Base-by-base conservation (phyloP, 1,140 invertebrate genomes). In the Diorhabda sublineata region DNA sequence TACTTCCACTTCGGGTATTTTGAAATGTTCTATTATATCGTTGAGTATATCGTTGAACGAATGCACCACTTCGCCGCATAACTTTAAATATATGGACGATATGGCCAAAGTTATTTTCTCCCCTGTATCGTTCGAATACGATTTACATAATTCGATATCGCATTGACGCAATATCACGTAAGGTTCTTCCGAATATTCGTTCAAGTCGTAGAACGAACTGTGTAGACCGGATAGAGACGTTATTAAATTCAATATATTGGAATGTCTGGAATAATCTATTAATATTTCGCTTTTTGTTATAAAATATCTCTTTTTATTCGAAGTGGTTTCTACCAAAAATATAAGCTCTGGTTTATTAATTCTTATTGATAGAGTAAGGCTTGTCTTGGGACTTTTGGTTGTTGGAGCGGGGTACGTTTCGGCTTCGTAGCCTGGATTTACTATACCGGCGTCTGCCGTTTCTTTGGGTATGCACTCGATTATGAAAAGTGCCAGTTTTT, bases 341-440 rank as follows among this genome's bases (percentile, higher is more conserved):
- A 94, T 89, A 43, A 95, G 84, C 79, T 94, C 92, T 8, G 92
- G 92, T 73, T 91, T 88, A 58, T 91, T 87, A 69, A 92, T 85
- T 75, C 90, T 86, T 8, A 91, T 79, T 2, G 90, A 91, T 71
- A 92, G 79, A 2, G 89, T 88, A 59, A 90, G 77, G 58, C 88
- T 88, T 77, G 71, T 69, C 4, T 75, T 83, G 68, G 78, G 81
- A 44, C 57, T 66, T 74, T 71, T 71, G 44, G 77, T 74, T 69
- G 76, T 73, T 3, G 78, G 75, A n/a, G 73, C 68, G 70, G 80
- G 81, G 69, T 82, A 71, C 77, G 79, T n/a, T 72, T 77, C 52
- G 71, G 69, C 62, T 77, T 78, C 76, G 69, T 91, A 91, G 0
- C 88, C 89, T 70, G 88, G 86, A 75, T 91, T 91, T 26, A 90